phyloP scores from a whole-genome alignment of 2,888 invertebrate species.

The Theretra japonica region DNA sequence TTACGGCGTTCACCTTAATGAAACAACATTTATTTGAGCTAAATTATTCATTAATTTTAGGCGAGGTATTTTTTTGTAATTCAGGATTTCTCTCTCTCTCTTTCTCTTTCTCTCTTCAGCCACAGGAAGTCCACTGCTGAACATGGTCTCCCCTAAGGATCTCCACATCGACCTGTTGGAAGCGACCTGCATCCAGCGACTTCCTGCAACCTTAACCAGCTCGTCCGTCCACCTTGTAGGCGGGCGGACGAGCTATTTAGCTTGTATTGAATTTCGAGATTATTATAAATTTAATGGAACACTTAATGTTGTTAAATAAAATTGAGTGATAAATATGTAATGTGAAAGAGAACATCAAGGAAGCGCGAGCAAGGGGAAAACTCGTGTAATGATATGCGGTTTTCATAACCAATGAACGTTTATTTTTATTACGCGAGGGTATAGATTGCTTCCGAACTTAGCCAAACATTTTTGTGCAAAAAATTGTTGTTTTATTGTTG shows the following conservation, averaged over 20 bases:
- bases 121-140: no score
- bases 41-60: constrained; percentile 13
- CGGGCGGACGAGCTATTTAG: no score
- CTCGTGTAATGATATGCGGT: constrained; percentile 14
- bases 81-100: constrained; percentile 2
- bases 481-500: no score
- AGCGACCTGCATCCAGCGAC: no score
- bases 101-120: no score
- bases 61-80: neutral
- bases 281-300: no score
- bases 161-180: no score
- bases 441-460: constrained; percentile 3
- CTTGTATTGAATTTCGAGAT: no score
- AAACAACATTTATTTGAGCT: constrained; percentile 10
- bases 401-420: constrained; percentile 17
- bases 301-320: neutral
- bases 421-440: constrained; percentile 20
- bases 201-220: no score
- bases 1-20: constrained; percentile 8
- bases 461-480: neutral
- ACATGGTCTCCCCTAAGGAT: no score
- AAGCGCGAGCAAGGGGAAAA: neutral
- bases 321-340: constrained; percentile 4
- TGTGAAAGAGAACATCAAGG: neutral
- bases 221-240: no score